Evolutionary conservation across 2,888 invertebrate species (phyloP).

Genomic region (Trileptium ribeirensis): DNA sequence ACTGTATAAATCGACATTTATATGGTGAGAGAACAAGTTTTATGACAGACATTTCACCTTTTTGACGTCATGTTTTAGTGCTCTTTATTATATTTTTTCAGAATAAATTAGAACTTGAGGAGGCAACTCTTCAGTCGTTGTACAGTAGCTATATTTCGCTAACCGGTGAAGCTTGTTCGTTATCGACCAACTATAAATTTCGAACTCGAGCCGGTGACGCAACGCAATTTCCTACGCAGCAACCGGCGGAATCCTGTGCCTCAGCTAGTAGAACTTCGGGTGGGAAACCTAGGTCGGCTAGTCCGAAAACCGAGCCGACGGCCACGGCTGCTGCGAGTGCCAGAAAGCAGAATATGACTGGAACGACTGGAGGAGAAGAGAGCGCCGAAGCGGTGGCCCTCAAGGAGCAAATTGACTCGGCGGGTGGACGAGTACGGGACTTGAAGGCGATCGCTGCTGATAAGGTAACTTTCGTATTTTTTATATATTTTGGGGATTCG

Average conservation of each 20-base stretch:
- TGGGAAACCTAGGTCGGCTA: too few relatives aligned
- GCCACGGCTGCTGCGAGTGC: too few relatives aligned
- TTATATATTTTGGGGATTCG: too few relatives aligned
- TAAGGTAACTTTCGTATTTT: constrained; percentile 45
- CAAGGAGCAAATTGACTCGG: constrained; percentile 56
- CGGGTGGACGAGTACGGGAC: constrained; percentile 61
- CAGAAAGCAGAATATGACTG: background rate
- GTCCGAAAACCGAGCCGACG: too few relatives aligned
- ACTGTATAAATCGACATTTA: too few relatives aligned
- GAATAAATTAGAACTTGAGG: background rate
- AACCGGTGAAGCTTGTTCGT: constrained; percentile 8
- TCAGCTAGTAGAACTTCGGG: too few relatives aligned
- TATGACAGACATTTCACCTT: too few relatives aligned
- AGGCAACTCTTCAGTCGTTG: background rate
- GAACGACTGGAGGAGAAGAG: background rate
- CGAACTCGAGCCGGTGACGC: background rate
- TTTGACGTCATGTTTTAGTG: too few relatives aligned
- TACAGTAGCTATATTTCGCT: background rate
- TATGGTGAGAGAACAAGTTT: too few relatives aligned
- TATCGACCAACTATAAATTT: constrained; percentile 29
- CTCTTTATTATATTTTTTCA: background rate
- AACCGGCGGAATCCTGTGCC: too few relatives aligned
- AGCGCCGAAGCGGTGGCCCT: constrained; percentile 24
- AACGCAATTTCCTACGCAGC: background rate
- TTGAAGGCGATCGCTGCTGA: constrained; percentile 51